A percentile compares a stretch with the other conserved stretches of the same genome.
These are phyloP conservation scores for Platysteira castanea DNA, from an alignment of 2,113 vertebrate genomes.

Conservation along the genomic window DNA sequence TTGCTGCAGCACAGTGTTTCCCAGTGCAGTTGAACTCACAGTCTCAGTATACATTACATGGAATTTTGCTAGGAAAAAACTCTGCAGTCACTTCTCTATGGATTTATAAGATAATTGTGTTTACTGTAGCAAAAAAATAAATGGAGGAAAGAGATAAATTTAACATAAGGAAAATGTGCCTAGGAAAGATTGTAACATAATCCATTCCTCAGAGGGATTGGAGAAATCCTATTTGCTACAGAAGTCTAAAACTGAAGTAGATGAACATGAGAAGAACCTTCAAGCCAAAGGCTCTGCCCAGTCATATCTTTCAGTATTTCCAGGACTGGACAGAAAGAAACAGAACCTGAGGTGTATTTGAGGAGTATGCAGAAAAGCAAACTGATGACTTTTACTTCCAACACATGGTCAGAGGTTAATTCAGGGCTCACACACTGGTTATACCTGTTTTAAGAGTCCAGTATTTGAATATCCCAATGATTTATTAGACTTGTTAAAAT, in stretches of 20 bases:
- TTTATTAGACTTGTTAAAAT: neutral
- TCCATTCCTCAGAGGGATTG: neutral
- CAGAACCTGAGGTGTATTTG: neutral
- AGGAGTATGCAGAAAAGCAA: neutral
- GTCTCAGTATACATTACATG: neutral
- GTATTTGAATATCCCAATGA: neutral
- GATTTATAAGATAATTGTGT: neutral
- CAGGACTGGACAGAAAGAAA: neutral
- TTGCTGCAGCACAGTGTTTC: neutral
- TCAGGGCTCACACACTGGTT: neutral
- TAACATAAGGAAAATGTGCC: neutral
- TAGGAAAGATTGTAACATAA: neutral
- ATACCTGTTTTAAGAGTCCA: neutral
- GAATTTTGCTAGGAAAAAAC: neutral
- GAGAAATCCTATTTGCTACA: neutral
- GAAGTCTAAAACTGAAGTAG: neutral
- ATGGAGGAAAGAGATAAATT: neutral
- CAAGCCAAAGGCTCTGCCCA: neutral
- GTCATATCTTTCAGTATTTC: neutral
- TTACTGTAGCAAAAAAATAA: neutral
- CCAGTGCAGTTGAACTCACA: neutral
- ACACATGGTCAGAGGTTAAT: neutral
- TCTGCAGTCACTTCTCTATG: neutral
- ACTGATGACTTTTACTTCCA: neutral
- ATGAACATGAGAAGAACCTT: neutral